A percentile compares a stretch with the other conserved stretches of the same genome.
Evolutionary conservation across 2,113 vertebrate genomes (phyloP).

Genomic region (Coregonus clupeaformis): DNA sequence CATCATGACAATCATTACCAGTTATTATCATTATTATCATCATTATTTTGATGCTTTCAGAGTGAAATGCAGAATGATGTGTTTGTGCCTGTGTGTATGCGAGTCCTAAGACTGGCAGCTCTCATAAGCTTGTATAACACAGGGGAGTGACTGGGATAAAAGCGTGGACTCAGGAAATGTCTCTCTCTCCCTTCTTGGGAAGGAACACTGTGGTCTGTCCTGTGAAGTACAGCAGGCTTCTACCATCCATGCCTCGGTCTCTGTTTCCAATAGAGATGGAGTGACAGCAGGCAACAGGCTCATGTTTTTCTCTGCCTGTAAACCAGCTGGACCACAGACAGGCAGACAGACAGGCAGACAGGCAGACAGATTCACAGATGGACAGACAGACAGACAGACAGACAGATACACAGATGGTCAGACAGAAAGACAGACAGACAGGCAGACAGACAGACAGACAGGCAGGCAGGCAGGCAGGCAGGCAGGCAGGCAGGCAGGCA

Average conservation of each 20-base stretch:
- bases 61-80: background rate
- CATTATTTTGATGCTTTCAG: background rate
- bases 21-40: background rate
- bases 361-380: no score
- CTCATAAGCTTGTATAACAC: no score
- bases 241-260: background rate
- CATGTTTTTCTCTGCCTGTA: slow-evolving; percentile 22
- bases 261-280: background rate
- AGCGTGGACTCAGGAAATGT: no score
- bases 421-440: no score
- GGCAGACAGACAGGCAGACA: background rate
- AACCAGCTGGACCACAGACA: slow-evolving; percentile 48
- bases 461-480: slow-evolving; percentile 23
- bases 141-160: no score
- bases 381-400: no score
- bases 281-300: background rate
- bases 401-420: no score
- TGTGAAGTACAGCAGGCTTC: background rate
- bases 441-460: no score
- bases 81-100: no score
- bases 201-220: background rate
- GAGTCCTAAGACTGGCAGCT: no score
- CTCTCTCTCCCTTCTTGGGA: no score
- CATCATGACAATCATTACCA: background rate
- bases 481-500: no score